Percentiles rank a stretch among this genome's conserved stretches.
phyloP scores from a whole-genome alignment of 1,140 invertebrate species.

The Drosophila sp. region DNA sequence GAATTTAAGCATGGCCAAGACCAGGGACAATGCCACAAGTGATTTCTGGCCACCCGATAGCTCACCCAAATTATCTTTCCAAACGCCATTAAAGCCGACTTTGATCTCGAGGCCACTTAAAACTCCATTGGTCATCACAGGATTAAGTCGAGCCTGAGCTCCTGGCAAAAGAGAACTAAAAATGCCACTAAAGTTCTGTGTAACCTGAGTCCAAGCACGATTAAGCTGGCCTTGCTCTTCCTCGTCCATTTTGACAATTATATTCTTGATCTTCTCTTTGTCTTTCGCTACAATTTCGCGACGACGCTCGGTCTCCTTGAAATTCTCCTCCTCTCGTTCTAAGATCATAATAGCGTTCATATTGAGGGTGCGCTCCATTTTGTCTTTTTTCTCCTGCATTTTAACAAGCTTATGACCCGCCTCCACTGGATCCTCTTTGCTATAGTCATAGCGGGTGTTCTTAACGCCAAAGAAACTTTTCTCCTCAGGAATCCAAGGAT shows the following conservation, averaged over 20 bases:
- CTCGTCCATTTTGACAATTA: constrained; percentile 94
- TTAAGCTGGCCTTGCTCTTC: constrained; percentile 93
- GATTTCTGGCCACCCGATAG: constrained; percentile 98
- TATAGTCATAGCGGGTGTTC: constrained; percentile 86
- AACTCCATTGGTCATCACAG: constrained; percentile 88
- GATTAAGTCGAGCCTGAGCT: constrained; percentile 92
- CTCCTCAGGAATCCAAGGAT: constrained; percentile 91
- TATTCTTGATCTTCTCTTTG: constrained; percentile 90
- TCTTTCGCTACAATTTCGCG: constrained; percentile 94
- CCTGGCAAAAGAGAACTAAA: constrained; percentile 96
- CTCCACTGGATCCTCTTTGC: constrained; percentile 85
- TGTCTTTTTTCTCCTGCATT: constrained; percentile 88
- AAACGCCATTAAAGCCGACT: constrained; percentile 95
- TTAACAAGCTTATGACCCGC: constrained; percentile 86
- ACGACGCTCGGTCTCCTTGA: constrained; percentile 91
- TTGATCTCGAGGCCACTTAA: constrained; percentile 95
- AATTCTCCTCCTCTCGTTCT: constrained; percentile 94
- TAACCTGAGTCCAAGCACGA: constrained; percentile 92
- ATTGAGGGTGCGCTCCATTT: constrained; percentile 92
- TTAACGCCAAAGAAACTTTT: constrained; percentile 90
- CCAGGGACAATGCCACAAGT: constrained; percentile 97
- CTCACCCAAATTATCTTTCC: constrained; percentile 98
- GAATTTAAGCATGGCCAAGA: constrained; percentile 97
- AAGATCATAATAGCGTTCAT: constrained; percentile 93
- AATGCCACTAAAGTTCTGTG: constrained; percentile 97